These are phyloP conservation scores for Chrysomallon squamiferum DNA, from an alignment of 1,140 invertebrate genomes.

Conservation along the genomic window DNA sequence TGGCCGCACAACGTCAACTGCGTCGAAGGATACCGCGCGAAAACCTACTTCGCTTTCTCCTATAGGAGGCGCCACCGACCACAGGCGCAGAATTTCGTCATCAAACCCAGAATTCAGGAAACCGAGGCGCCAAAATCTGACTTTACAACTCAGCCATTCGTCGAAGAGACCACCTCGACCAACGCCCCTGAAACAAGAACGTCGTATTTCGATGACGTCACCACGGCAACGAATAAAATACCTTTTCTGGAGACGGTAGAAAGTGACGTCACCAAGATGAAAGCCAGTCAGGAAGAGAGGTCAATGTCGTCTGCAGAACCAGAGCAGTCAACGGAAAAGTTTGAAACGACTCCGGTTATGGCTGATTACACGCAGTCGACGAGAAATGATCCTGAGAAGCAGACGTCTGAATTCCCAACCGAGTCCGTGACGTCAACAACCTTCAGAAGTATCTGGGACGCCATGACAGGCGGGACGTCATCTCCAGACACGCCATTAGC, in stretches of 20 bases:
- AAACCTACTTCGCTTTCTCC: conserved; percentile 11
- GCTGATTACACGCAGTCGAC: neutral
- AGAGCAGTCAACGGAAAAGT: too few species aligned
- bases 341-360: neutral
- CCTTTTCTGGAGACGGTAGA: conserved; percentile 4
- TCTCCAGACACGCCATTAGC: too few species aligned
- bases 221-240: neutral
- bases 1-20: conserved; percentile 26
- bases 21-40: conserved; percentile 15
- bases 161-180: too few species aligned
- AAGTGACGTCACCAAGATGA: conserved; percentile 2
- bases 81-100: neutral
- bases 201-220: neutral
- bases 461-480: neutral
- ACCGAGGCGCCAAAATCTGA: neutral
- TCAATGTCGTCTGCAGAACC: neutral
- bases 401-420: neutral
- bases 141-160: neutral
- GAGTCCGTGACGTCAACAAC: neutral
- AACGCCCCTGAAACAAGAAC: too few species aligned
- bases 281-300: neutral
- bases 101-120: neutral
- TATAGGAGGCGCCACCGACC: neutral
- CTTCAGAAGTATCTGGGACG: neutral
- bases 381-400: neutral